Evolutionary conservation across 1,140 invertebrate genomes (phyloP), one percentile per base, ranked within the genome.

Genomic region (Zaprionus inermis): DNA sequence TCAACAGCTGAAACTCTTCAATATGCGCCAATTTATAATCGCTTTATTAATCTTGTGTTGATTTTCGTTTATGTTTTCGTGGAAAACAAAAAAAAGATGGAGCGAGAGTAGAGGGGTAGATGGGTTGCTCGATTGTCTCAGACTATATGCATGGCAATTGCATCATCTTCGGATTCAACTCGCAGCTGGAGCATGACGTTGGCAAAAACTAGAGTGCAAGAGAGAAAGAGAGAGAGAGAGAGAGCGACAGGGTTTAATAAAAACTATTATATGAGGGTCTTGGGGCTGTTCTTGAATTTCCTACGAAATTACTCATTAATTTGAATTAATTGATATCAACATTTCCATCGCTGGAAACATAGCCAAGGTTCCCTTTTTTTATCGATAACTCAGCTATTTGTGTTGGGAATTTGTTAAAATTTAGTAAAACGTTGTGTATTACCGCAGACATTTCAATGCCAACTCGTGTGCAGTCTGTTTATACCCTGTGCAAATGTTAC

Each of bases 11-110:
- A 68, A 75, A 70, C 72, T 64, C 72, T 34, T 75, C 67, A 57
- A 70, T 63, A 63, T 75, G 72, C 59, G 72, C 72, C 72, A 75
- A 75, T 70, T 75, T 75, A 70, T 64, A 75, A 75, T 75, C 72
- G 65, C 41, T 74, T 57, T 52, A 63, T 54, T 64, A 70, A 75
- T 75, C 72, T 70, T 61, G 20, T 55, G 10, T 55, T 61, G 22
- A 46, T 49, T 60, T 61, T 61, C 38, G 36, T 46, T 28, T 16
- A 24, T 61, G 18, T 49, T 81, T 86, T 75, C 72, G 79, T 69
- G 83, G 79, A 88, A 85, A 82, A 86, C 70, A 54, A 86, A 76
- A 81, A 75, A 81, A 32, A 63, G 20, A 69, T 51, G 66, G 32
- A 24, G 9, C 6, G 1, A 32, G n/a, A 32, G 30, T 9, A 32